Percentiles rank a stretch among this genome's conserved stretches.
Evolutionary conservation across 2,888 invertebrate genomes (phyloP).

Genomic region (Synergus gifuensis): DNA sequence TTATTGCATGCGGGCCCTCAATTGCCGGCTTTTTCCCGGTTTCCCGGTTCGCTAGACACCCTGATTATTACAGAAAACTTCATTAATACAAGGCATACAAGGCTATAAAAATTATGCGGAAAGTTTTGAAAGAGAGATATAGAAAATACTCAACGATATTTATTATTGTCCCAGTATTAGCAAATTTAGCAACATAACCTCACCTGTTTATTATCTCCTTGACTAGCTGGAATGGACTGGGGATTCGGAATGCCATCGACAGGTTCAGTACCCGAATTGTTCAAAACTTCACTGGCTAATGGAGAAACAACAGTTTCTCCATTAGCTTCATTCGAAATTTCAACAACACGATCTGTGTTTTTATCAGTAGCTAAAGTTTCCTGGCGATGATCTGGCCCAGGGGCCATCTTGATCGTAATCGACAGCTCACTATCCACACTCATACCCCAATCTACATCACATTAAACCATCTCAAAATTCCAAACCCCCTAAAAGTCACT

Average conservation of each 20-base stretch:
- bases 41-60: no score
- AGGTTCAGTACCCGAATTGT: constrained; percentile 21
- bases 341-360: constrained; percentile 67
- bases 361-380: constrained; percentile 88
- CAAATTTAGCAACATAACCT: constrained; percentile 6
- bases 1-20: no score
- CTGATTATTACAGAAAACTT: no score
- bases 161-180: no score
- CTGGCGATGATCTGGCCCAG: constrained; percentile 85
- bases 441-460: constrained; percentile 2
- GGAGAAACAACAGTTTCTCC: constrained; percentile 50
- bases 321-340: constrained; percentile 53
- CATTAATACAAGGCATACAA: no score
- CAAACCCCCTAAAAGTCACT: background rate
- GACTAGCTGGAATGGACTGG: constrained; percentile 19
- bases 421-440: constrained; percentile 58
- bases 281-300: constrained; percentile 49
- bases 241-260: constrained; percentile 34
- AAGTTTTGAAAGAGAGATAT: no score
- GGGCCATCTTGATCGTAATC: constrained; percentile 83
- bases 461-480: background rate
- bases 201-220: constrained; percentile 38
- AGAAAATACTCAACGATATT: no score
- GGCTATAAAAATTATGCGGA: no score
- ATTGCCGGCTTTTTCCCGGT: no score